Base-by-base conservation (phyloP, 2,888 invertebrate species). In the Agrotis exclamationis region DNA sequence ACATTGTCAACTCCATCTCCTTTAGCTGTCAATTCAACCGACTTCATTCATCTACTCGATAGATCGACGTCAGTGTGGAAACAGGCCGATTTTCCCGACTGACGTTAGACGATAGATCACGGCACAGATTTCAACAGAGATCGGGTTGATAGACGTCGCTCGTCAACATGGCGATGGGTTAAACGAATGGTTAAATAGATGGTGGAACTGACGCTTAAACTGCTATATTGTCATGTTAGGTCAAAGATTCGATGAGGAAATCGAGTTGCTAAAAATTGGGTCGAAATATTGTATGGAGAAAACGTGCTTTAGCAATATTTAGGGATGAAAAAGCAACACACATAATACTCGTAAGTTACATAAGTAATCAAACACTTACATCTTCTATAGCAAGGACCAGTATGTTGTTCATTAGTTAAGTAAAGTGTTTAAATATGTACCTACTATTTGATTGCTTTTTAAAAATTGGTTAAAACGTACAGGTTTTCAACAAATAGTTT, bases 21-120 rank as follows among this genome's bases (percentile, higher is more conserved):
- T 5, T 13, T n/a, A 11, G 13, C 24, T 6, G 33, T 53, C 18
- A 24, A 59, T 51, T 28, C 13, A 14, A 47, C 39, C 13, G n/a
- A 51, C 16, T 47, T 63, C 44, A 14, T 18, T 13, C 20, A 1
- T 65, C 22, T 45, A 18, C 6, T 18, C 51, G 18, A 60, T 24
- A 63, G 50, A 59, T 39, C 18, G 68, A 58, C 45, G 39, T 63
- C 33, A 62, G 18, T 20, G 39, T n/a, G 44, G 2, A 24, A 59
- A 54, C 51, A 54, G 39, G 33, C 16, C 50, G 22, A 22, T 39
- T 24, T 53, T 58, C 33, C 65, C n/a, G 45, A 64, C 16, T 63
- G 51, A 54, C 51, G 63, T 14, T 22, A 28, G 22, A 2, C 78
- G 39, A 74, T 77, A 77, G 70, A 74, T 74, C 74, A 75, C 44